These are phyloP conservation scores for Calameuta pallipes DNA, from an alignment of 2,888 invertebrate genomes.

Conservation along the genomic window DNA sequence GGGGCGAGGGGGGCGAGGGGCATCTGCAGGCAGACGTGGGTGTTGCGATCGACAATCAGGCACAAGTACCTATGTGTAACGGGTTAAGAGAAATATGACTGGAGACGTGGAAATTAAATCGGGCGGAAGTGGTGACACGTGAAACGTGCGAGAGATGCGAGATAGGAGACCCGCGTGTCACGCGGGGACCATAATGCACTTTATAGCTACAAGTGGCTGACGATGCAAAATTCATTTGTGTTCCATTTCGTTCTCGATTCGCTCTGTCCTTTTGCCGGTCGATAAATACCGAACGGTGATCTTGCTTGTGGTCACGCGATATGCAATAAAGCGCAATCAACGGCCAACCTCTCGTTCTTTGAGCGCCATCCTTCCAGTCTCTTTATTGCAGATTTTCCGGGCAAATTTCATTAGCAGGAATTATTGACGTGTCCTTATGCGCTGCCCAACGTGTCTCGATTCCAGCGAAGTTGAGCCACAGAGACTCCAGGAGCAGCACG, in stretches of 20 bases:
- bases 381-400: no score
- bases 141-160: background rate
- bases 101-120: no score
- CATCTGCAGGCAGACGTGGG: no score
- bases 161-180: conserved; percentile 7
- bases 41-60: no score
- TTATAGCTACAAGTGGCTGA: conserved; percentile 40
- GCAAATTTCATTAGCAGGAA: no score
- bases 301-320: background rate
- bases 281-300: background rate
- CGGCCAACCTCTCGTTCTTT: background rate
- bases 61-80: no score
- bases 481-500: no score
- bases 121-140: no score
- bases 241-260: conserved; percentile 8
- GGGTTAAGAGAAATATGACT: no score
- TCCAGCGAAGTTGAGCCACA: no score
- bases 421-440: no score
- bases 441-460: no score
- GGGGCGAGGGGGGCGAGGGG: background rate
- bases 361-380: background rate
- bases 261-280: background rate
- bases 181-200: conserved; percentile 13
- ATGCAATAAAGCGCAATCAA: conserved; percentile 20
- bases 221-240: conserved; percentile 49